Evolutionary conservation across 2,888 invertebrate genomes (phyloP).

Genomic region (Sesia bembeciformis): DNA sequence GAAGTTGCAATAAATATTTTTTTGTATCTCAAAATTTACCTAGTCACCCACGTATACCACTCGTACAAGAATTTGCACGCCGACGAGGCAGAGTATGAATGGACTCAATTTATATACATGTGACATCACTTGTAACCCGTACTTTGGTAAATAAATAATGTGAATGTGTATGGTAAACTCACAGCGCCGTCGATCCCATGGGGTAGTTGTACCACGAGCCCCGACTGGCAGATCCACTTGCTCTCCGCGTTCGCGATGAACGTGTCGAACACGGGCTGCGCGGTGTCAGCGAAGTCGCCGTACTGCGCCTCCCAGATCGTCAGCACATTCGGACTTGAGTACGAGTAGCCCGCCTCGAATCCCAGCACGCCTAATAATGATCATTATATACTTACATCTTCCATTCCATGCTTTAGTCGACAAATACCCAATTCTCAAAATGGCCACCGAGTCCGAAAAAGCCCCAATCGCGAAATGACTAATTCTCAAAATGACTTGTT

Average conservation of each 20-base stretch:
- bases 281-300: slow-evolving; percentile 87
- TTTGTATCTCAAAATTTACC: no score
- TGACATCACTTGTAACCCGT: no score
- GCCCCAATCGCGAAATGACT: neutral
- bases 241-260: slow-evolving; percentile 80
- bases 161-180: slow-evolving; percentile 19
- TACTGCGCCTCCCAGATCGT: slow-evolving; percentile 91
- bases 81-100: no score
- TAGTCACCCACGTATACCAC: no score
- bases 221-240: slow-evolving; percentile 89
- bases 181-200: slow-evolving; percentile 86
- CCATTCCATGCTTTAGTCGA: neutral
- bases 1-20: no score
- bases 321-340: slow-evolving; percentile 82
- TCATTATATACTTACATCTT: neutral
- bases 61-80: no score
- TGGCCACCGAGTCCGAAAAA: neutral
- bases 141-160: no score
- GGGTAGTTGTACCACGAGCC: slow-evolving; percentile 84
- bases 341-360: slow-evolving; percentile 88
- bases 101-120: no score
- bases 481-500: neutral
- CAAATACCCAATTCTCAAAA: no score
- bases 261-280: slow-evolving; percentile 77
- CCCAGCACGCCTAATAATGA: slow-evolving; percentile 62